These are phyloP conservation scores for Hirtodrosophila histrioides DNA, from an alignment of 2,888 invertebrate species.

Conservation along the genomic window DNA sequence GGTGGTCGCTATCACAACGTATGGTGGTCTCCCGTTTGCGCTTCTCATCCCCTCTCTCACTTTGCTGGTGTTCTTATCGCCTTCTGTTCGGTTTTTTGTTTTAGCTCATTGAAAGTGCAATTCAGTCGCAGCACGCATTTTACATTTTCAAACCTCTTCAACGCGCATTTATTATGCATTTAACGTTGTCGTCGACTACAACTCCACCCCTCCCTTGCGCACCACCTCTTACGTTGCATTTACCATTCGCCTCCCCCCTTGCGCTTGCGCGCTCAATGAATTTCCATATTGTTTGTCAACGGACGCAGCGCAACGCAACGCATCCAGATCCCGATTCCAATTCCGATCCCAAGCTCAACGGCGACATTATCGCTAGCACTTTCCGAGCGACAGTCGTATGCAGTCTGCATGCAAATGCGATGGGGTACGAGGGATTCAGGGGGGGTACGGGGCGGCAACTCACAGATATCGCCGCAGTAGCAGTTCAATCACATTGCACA, in stretches of 20 bases:
- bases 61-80: constrained; percentile 43
- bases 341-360: constrained; percentile 38
- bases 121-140: constrained; percentile 70
- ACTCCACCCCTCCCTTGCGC: constrained; percentile 18
- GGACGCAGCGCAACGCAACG: constrained; percentile 45
- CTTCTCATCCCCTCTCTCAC: not conserved
- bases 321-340: constrained; percentile 55
- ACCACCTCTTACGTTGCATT: constrained; percentile 8
- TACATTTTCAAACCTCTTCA: constrained; percentile 53
- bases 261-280: constrained; percentile 18
- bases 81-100: constrained; percentile 44
- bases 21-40: constrained; percentile 20
- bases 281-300: constrained; percentile 77
- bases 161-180: constrained; percentile 78
- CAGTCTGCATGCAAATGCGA: constrained; percentile 78
- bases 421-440: constrained; percentile 1
- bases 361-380: constrained; percentile 54
- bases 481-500: constrained; percentile 82
- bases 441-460: constrained; percentile 32
- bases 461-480: constrained; percentile 74
- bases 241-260: constrained; percentile 8
- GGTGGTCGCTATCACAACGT: constrained; percentile 9
- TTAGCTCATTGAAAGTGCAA: constrained; percentile 74
- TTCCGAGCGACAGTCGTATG: constrained; percentile 49
- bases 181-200: constrained; percentile 69